Percentiles rank a stretch among this genome's conserved stretches.
Evolutionary conservation across 2,797 vertebrate species (phyloP).

Genomic region (Anabacerthia variegaticeps): DNA sequence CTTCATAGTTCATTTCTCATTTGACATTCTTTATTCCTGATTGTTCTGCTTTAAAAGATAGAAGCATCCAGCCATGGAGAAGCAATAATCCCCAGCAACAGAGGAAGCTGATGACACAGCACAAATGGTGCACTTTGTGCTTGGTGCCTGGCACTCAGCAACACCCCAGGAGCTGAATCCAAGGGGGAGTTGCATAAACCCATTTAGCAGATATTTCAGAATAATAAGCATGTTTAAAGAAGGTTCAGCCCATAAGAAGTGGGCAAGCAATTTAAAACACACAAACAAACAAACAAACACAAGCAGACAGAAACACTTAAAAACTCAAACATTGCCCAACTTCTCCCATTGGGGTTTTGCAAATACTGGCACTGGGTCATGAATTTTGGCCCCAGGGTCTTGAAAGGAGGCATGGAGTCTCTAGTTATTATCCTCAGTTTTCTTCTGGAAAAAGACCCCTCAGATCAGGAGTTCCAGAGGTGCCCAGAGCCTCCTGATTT

Average conservation of each 20-base stretch:
- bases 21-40: constrained; percentile 59
- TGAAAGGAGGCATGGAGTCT: neutral
- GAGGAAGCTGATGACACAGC: constrained; percentile 61
- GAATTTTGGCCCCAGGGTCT: neutral
- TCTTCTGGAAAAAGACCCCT: neutral
- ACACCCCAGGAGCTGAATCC: neutral
- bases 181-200: neutral
- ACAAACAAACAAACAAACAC: too few relatives aligned
- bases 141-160: constrained; percentile 7
- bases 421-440: neutral
- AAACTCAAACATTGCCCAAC: neutral
- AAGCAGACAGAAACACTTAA: too few relatives aligned
- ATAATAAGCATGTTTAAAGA: neutral
- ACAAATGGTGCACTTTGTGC: neutral
- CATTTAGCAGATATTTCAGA: neutral
- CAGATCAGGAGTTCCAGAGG: neutral
- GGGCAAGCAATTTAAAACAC: neutral
- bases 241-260: neutral
- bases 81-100: constrained; percentile 49
- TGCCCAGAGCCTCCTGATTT: neutral
- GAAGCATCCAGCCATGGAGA: constrained; percentile 60
- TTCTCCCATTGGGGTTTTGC: neutral
- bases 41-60: constrained; percentile 61
- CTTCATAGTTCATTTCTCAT: constrained; percentile 67
- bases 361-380: neutral